Evolutionary conservation across 30 jellyfish, hydroid and myxozoan genomes (phyloP).

Genomic region (Cassiopea andromeda): DNA sequence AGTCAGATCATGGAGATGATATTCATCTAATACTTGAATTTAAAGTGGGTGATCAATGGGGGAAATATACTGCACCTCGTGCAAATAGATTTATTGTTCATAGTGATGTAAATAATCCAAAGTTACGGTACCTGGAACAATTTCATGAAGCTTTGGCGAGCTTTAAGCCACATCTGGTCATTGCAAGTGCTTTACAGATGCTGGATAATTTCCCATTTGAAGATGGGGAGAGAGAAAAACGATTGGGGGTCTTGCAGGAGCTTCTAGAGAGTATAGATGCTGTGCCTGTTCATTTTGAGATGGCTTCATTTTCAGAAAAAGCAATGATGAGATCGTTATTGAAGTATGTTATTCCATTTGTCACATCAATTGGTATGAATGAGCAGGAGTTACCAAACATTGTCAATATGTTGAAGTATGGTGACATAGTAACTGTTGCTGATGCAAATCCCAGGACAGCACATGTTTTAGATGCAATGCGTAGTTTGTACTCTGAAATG

Average conservation of each 20-base stretch:
- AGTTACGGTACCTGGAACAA: slow-evolving; percentile 66
- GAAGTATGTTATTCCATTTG: slow-evolving; percentile 85
- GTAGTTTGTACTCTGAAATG: slow-evolving; percentile 62
- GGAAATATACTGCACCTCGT: slow-evolving; percentile 78
- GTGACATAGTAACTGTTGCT: slow-evolving; percentile 76
- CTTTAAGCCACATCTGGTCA: slow-evolving; percentile 73
- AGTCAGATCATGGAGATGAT: slow-evolving; percentile 77
- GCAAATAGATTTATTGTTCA: slow-evolving; percentile 90
- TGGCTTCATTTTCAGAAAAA: slow-evolving; percentile 95
- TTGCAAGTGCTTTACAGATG: slow-evolving; percentile 92
- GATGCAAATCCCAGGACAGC: slow-evolving; percentile 95
- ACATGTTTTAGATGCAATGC: slow-evolving; percentile 72
- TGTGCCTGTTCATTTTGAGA: slow-evolving; percentile 80
- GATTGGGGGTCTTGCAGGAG: slow-evolving; percentile 77
- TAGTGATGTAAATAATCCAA: slow-evolving; percentile 86
- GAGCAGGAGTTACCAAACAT: slow-evolving; percentile 94
- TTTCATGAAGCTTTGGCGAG: slow-evolving; percentile 37
- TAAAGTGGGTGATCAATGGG: slow-evolving; percentile 90
- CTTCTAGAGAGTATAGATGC: slow-evolving; percentile 64
- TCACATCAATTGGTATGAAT: slow-evolving; percentile 91
- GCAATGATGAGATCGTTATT: slow-evolving; percentile 85
- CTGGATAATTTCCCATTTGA: slow-evolving; percentile 87
- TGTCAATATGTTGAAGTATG: slow-evolving; percentile 83
- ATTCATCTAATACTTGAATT: slow-evolving; percentile 88
- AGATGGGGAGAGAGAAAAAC: slow-evolving; percentile 78